These are phyloP conservation scores for Lacerta bilineata DNA, from an alignment of 2,797 vertebrate genomes.

Conservation along the genomic window DNA sequence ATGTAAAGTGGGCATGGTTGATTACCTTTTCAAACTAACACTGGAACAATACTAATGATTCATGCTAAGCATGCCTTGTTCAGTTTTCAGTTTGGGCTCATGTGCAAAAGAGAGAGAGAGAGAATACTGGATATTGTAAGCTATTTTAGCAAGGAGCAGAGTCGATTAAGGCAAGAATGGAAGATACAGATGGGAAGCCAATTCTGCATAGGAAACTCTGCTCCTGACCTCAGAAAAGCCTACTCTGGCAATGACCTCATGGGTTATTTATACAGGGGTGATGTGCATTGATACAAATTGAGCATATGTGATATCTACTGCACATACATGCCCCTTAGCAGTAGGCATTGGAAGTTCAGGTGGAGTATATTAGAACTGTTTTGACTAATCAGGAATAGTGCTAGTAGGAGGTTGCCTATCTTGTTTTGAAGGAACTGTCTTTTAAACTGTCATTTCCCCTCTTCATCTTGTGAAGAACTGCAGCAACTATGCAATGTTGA, in stretches of 20 bases:
- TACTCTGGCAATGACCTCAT: neutral
- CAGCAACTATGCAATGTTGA: constrained; percentile 9
- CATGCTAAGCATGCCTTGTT: neutral
- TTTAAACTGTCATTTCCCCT: neutral
- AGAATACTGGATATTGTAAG: neutral
- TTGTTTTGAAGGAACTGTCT: constrained; percentile 12
- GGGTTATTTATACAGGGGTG: neutral
- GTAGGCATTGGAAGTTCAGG: neutral
- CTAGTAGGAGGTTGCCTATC: neutral
- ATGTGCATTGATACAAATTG: neutral
- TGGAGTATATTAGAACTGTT: neutral
- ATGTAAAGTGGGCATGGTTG: neutral
- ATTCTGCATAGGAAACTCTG: neutral
- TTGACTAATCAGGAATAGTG: neutral
- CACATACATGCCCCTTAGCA: neutral
- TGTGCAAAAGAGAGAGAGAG: neutral
- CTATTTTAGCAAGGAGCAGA: neutral
- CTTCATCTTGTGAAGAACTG: neutral
- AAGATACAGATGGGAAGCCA: neutral
- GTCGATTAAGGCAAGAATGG: neutral
- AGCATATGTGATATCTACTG: neutral
- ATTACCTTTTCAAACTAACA: neutral
- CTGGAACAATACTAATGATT: neutral
- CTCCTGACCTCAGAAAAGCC: neutral
- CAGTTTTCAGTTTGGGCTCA: neutral